Evolutionary conservation across 2,797 vertebrate genomes (phyloP).

Genomic region (Paramormyrops hopkinsi): DNA sequence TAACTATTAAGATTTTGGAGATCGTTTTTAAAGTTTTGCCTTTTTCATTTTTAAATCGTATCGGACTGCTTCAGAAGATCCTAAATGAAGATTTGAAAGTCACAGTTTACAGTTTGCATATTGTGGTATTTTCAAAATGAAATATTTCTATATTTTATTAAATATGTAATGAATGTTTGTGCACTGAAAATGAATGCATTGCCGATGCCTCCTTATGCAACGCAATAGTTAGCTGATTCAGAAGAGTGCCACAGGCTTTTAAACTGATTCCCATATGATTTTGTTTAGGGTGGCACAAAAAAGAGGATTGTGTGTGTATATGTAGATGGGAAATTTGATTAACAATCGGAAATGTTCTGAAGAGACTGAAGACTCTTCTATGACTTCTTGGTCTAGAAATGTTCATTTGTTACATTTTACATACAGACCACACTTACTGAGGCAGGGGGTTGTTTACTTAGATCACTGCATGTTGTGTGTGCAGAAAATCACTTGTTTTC

Average conservation of each 20-base stretch:
- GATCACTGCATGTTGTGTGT: background rate
- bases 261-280: background rate
- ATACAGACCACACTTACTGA: background rate
- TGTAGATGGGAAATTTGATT: background rate
- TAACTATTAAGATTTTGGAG: conserved; percentile 30
- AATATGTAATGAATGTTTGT: background rate
- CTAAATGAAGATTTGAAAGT: conserved; percentile 5
- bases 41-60: conserved; percentile 33
- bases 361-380: background rate
- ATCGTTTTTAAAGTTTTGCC: conserved; percentile 43
- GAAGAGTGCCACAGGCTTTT: background rate
- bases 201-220: background rate
- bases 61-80: conserved; percentile 23
- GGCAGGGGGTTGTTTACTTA: background rate
- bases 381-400: background rate
- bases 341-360: background rate
- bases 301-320: background rate
- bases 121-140: conserved; percentile 23
- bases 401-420: background rate
- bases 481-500: background rate
- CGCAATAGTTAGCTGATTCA: background rate
- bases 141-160: conserved; percentile 25
- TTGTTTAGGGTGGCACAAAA: background rate
- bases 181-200: conserved; percentile 13
- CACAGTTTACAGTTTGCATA: conserved; percentile 13